phyloP scores from a whole-genome alignment of 1,140 invertebrate species.

The Bombus cullumanus region DNA sequence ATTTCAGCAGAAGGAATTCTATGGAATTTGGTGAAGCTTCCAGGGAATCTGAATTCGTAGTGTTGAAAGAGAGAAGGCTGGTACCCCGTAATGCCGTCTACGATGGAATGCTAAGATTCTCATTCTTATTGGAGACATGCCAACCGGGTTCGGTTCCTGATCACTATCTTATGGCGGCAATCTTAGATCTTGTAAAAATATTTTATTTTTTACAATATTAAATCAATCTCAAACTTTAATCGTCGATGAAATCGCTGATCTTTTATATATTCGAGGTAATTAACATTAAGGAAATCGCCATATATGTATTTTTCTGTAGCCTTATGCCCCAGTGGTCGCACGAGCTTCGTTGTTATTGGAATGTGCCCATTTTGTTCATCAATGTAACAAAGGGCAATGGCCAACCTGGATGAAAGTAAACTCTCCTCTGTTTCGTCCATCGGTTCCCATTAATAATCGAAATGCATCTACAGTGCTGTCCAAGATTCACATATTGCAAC shows the following conservation, averaged over 20 bases:
- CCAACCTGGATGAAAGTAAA: conserved; percentile 97
- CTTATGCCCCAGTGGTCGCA: conserved; percentile 95
- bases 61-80: conserved; percentile 92
- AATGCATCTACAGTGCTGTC: conserved; percentile 85
- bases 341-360: conserved; percentile 96
- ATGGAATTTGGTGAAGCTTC: conserved; percentile 90
- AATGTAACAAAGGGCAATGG: conserved; percentile 99
- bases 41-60: conserved; percentile 92
- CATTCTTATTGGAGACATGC: conserved; percentile 96
- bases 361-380: conserved; percentile 97
- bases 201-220: neutral
- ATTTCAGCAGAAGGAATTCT: conserved; percentile 92
- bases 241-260: neutral
- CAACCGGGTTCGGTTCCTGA: conserved; percentile 98
- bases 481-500: conserved; percentile 92
- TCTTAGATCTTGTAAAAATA: conserved; percentile 93
- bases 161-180: conserved; percentile 96
- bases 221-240: neutral
- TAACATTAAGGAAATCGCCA: neutral
- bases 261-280: neutral
- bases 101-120: conserved; percentile 92
- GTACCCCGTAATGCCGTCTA: conserved; percentile 89
- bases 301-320: conserved; percentile 83
- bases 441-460: conserved; percentile 85
- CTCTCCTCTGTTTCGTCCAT: conserved; percentile 90